phyloP scores from a whole-genome alignment of 2,113 vertebrate genomes.

The Dasyornis broadbenti region DNA sequence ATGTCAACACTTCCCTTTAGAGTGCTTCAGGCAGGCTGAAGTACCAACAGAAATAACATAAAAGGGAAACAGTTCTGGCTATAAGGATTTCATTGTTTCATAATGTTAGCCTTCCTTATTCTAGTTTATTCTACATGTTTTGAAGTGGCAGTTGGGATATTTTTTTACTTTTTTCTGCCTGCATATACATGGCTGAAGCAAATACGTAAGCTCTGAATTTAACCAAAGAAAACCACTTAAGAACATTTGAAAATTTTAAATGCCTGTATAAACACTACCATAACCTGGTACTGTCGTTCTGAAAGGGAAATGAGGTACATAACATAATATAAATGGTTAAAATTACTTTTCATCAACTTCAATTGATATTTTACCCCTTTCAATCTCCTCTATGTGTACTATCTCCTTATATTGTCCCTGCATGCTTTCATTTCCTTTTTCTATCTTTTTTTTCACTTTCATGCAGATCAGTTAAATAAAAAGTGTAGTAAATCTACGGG shows the following conservation, averaged over 20 bases:
- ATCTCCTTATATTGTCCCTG: neutral
- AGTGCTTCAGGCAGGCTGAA: neutral
- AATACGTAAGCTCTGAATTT: neutral
- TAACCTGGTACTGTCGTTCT: neutral
- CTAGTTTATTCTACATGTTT: neutral
- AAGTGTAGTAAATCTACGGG: neutral
- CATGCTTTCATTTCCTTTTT: neutral
- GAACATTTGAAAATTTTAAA: neutral
- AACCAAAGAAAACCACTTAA: neutral
- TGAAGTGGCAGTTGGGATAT: neutral
- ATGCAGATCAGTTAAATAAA: neutral
- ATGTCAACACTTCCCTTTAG: neutral
- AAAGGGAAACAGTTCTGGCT: neutral
- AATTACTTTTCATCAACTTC: neutral
- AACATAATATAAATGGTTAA: neutral
- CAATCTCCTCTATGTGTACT: neutral
- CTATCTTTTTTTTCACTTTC: neutral
- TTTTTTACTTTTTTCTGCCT: neutral
- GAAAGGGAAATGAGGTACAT: neutral
- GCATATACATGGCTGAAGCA: neutral
- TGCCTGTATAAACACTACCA: neutral
- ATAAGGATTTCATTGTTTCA: neutral
- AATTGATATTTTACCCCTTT: neutral
- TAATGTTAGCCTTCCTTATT: neutral
- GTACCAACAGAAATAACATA: neutral